Evolutionary conservation across 2,888 invertebrate genomes (phyloP), one percentile per base, ranked within the genome.

Genomic region (Athalia cordata): DNA sequence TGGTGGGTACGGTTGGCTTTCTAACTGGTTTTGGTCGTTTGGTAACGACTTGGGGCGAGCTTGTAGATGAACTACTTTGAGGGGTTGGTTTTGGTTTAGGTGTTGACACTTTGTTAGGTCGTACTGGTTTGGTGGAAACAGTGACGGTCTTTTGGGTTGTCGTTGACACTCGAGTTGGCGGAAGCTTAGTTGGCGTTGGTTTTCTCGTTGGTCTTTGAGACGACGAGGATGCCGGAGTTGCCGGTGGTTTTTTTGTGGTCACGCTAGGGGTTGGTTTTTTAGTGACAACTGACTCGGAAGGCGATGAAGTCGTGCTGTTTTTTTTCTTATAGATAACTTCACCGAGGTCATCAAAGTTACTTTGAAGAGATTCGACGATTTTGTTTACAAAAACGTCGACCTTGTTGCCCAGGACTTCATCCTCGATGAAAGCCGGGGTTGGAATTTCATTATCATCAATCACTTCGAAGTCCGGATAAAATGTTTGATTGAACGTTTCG

Each of bases 301-400:
- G 89, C 78, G 88, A 89, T n/a, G 87, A 88, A 4, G 84, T 79
- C 8, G 83, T 78, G 77, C 81, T 83, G 66, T 85, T 86, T 78
- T 92, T 92, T 57, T 89, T 90, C 65, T 92, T 93, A 77, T 94
- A 93, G 11, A 97, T 94, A 80, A 96, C 94, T 83, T 96, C 95
- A 83, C 95, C 95, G 9, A 97, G 88, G 74, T 95, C 95, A 84
- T 96, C 93, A 88, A 96, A 96, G 47, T 96, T 96, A 0, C 94
- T 95, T 89, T 96, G 96, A 1, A 97, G 90, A 29, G 96, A 96
- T 81, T 95, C 94, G 8, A 96, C 96, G 13, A 97, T 95, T 89
- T 96, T 96, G 84, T 95, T 94, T 0, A 97, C 97, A 82, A 97
- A 94, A 0, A 94, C 91, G 85, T 95, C 96, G 90, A 96, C 95